A percentile compares a stretch with the other conserved stretches of the same genome.
Evolutionary conservation across 2,113 vertebrate species (phyloP).

Genomic region (Coregonus clupeaformis): DNA sequence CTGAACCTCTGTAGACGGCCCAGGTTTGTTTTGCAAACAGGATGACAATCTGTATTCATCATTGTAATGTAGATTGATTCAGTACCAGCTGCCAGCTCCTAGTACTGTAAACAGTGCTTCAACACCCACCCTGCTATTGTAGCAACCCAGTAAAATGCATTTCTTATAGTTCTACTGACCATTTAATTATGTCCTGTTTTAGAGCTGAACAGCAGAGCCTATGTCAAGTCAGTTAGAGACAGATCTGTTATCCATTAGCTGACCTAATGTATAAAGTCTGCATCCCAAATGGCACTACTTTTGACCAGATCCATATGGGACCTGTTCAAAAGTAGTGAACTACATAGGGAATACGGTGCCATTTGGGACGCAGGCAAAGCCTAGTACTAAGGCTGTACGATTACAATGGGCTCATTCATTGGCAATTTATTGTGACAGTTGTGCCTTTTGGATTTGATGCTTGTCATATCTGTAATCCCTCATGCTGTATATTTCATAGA

Average conservation of each 20-base stretch:
- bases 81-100: neutral
- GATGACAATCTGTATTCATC: neutral
- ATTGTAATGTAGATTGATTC: constrained; percentile 1
- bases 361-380: neutral
- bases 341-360: no score
- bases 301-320: neutral
- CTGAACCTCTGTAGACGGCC: no score
- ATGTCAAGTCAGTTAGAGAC: neutral
- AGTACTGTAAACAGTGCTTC: neutral
- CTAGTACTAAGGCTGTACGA: neutral
- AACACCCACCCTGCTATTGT: neutral
- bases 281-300: no score
- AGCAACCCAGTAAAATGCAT: neutral
- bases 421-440: constrained; percentile 2
- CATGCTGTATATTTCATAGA: constrained; percentile 3
- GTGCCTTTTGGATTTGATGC: constrained; percentile 6
- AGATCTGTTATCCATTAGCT: constrained; percentile 4
- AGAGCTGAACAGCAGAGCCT: neutral
- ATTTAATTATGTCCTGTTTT: neutral
- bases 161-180: neutral
- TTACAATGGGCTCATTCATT: neutral
- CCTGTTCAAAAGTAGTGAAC: no score
- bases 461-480: constrained; percentile 10
- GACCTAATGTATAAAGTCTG: no score
- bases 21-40: neutral